These are phyloP conservation scores for Australoheros scitulus DNA, from an alignment of 2,113 vertebrate species.

Conservation along the genomic window DNA sequence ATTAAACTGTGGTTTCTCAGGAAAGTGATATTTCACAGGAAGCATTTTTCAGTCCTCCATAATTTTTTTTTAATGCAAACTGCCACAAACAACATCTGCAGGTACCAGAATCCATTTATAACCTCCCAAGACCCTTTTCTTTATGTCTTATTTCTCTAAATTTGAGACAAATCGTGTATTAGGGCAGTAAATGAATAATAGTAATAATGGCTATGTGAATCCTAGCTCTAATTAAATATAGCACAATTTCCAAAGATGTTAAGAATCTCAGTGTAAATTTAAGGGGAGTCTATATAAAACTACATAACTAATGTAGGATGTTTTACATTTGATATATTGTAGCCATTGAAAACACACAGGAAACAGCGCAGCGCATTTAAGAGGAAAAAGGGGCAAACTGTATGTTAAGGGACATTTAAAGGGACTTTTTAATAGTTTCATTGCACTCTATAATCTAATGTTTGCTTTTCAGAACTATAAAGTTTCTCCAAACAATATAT, in stretches of 20 bases:
- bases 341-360: not conserved
- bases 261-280: not conserved
- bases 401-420: not conserved
- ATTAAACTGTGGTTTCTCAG: constrained; percentile 27
- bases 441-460: too few relatives aligned
- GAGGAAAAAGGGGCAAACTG: not conserved
- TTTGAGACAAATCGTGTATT: not conserved
- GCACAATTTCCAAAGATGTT: not conserved
- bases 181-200: not conserved
- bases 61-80: constrained; percentile 2
- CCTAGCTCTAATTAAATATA: not conserved
- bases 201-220: not conserved
- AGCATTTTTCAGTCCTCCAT: constrained; percentile 1
- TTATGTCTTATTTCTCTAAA: not conserved
- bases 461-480: not conserved
- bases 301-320: not conserved
- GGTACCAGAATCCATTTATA: constrained; percentile 6
- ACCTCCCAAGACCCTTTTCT: not conserved
- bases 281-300: not conserved
- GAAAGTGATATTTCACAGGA: not conserved
- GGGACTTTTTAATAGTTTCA: not conserved
- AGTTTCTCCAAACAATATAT: not conserved
- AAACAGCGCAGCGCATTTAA: not conserved
- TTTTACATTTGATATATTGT: not conserved
- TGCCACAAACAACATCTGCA: constrained; percentile 54